Evolutionary conservation across 2,797 vertebrate species (phyloP).

Genomic region (Toxotes lorentzi): DNA sequence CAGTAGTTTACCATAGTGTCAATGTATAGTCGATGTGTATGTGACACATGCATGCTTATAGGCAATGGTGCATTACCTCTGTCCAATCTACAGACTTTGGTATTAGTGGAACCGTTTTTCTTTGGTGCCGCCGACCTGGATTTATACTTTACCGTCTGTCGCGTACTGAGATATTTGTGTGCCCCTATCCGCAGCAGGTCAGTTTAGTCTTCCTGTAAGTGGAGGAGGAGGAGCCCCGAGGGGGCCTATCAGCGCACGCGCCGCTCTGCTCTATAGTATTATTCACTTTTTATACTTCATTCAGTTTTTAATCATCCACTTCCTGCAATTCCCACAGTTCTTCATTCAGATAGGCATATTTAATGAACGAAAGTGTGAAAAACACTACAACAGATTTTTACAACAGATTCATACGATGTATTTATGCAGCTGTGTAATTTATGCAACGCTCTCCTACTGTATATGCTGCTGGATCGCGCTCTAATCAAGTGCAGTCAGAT

Average conservation of each 20-base stretch:
- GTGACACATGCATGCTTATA: too few relatives aligned
- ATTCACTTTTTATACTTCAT: neutral
- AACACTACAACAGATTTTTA: neutral
- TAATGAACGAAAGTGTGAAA: neutral
- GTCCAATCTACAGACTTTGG: too few relatives aligned
- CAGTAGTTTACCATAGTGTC: too few relatives aligned
- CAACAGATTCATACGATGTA: neutral
- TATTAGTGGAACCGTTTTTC: neutral
- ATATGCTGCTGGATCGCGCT: neutral
- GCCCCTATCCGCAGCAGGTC: neutral
- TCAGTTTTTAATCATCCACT: neutral
- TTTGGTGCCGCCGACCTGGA: neutral
- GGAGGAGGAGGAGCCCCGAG: constrained; percentile 30
- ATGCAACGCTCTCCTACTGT: accelerated
- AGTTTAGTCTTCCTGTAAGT: neutral
- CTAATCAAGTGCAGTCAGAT: neutral
- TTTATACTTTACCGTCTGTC: neutral
- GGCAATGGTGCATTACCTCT: too few relatives aligned
- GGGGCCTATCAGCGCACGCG: constrained; percentile 6
- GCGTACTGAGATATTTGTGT: accelerated
- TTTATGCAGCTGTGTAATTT: too few relatives aligned
- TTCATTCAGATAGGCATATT: neutral
- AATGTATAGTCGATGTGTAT: too few relatives aligned
- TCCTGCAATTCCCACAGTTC: neutral
- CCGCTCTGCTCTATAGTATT: neutral